Evolutionary conservation across 2,113 vertebrate species (phyloP), one percentile per base, ranked within the genome.

Genomic region (Misgurnus mizolepis): DNA sequence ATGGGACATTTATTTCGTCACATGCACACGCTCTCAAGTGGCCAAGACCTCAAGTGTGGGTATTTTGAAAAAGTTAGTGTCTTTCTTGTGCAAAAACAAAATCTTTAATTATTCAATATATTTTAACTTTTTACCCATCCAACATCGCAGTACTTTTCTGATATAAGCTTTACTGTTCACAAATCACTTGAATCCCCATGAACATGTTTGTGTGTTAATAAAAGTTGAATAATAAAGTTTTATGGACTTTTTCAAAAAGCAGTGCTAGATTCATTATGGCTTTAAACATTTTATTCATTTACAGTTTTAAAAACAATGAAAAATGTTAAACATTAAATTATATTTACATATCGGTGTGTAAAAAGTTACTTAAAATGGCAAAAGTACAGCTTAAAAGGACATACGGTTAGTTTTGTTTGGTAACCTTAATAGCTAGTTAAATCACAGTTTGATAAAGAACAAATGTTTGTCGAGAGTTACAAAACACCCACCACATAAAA

Each of bases 371-470:
- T 58, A 43, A 73, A 60, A 45, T 14, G 14, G 5, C 10, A 66
- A 18, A 66, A 77, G 53, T 77, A 66, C 15, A 77, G 47, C 61
- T 77, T 77, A 67, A 77, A 65, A 53, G 50, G 15, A 27, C 41
- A 34, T 4, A n/a, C 3, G 3, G 39, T 56, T 7, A 12, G 8
- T n/a, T n/a, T 18, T 11, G 7, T n/a, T 58, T 6, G 7, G 55
- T 18, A n/a, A 27, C n/a, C 40, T 58, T 10, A 22, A 22, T 12
- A 56, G 56, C 70, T 14, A n/a, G 55, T 7, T 58, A 58, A 18
- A 75, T 75, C 73, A 64, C 60, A 34, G 71, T 56, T 61, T 50
- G 27, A 40, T 65, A 39, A n/a, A 61, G 14, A 55, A 66, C 45
- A 2, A 17, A 76, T 11, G 39, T 7, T 27, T 8, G 45, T 74